These are phyloP conservation scores for Acleris laterana DNA, from an alignment of 2,888 invertebrate genomes.

Conservation along the genomic window DNA sequence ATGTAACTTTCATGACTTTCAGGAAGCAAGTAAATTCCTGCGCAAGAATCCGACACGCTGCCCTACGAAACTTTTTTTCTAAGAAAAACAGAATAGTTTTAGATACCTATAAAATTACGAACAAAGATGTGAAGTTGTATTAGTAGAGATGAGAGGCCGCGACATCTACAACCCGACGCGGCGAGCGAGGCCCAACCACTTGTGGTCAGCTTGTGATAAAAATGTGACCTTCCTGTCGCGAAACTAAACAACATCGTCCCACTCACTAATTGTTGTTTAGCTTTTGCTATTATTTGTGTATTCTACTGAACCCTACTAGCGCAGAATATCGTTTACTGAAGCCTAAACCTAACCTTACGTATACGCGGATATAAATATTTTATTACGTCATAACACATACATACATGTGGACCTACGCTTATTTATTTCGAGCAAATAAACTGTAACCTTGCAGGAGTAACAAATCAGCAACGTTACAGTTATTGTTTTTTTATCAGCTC, in stretches of 20 bases:
- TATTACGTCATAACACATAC: slow-evolving; percentile 34
- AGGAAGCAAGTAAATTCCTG: too few relatives aligned
- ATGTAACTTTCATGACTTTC: too few relatives aligned
- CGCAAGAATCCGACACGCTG: too few relatives aligned
- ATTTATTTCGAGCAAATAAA: slow-evolving; percentile 56
- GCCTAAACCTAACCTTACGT: slow-evolving; percentile 29
- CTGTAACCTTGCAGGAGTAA: slow-evolving; percentile 70
- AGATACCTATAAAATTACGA: not conserved
- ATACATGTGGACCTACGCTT: slow-evolving; percentile 29
- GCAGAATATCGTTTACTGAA: not conserved
- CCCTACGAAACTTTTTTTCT: too few relatives aligned
- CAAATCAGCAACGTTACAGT: slow-evolving; percentile 75
- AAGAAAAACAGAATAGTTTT: too few relatives aligned
- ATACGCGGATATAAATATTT: slow-evolving; percentile 33
- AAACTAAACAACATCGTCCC: slow-evolving; percentile 10
- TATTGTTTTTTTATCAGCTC: slow-evolving; percentile 66
- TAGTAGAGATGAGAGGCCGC: slow-evolving; percentile 8
- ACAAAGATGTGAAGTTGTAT: not conserved
- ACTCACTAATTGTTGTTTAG: not conserved
- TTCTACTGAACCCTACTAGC: too few relatives aligned
- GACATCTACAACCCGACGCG: slow-evolving; percentile 9
- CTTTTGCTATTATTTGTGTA: too few relatives aligned
- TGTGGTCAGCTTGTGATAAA: slow-evolving; percentile 23
- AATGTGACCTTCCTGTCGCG: slow-evolving; percentile 20
- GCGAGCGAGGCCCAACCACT: slow-evolving; percentile 17